Evolutionary conservation across 1,140 invertebrate genomes (phyloP), one percentile per base, ranked within the genome.

Genomic region (Drosophila mauritiana): DNA sequence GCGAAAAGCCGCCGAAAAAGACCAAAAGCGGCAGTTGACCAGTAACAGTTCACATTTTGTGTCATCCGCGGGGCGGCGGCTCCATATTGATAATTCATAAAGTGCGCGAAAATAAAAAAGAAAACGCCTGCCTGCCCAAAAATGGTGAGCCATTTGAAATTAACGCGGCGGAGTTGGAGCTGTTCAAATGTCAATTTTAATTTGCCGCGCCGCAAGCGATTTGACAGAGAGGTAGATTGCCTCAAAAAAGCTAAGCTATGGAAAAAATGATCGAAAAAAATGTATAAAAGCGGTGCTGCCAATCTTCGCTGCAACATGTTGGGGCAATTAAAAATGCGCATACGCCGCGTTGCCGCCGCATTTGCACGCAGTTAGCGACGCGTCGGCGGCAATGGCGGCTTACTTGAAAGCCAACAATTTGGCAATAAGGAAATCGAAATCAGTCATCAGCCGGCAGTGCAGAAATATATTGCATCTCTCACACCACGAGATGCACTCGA

Each of bases 41-140:
- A 56, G 63, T 40, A 73, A 48, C 76, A 80, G 58, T 64, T 73
- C 77, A 85, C 73, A 85, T 85, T 84, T 75, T 85, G 59, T 89
- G 84, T 80, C 83, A 88, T 86, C 75, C 67, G 76, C 64, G 70
- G 80, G 63, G 68, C 74, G 67, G 77, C 80, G 77, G 73, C 76
- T 61, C 80, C 73, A 80, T 90, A 89, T 80, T 89, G 84, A 89
- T 89, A 89, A 89, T 89, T 89, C 84, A 89, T 89, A 89, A 89
- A 86, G 75, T 69, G 59, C 39, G 27, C 59, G 20, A 58, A 58
- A 80, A 62, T 53, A 52, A 62, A 62, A 42, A 53, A 39, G 59
- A 25, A 77, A 77, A 68, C 73, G 62, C 40, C 73, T 58, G 54
- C 51, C 67, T 27, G 46, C 8, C 83, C 83, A 84, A 79, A 85